Evolutionary conservation across 2,797 vertebrate genomes (phyloP).

Genomic region (Cirrhinus molitorella): DNA sequence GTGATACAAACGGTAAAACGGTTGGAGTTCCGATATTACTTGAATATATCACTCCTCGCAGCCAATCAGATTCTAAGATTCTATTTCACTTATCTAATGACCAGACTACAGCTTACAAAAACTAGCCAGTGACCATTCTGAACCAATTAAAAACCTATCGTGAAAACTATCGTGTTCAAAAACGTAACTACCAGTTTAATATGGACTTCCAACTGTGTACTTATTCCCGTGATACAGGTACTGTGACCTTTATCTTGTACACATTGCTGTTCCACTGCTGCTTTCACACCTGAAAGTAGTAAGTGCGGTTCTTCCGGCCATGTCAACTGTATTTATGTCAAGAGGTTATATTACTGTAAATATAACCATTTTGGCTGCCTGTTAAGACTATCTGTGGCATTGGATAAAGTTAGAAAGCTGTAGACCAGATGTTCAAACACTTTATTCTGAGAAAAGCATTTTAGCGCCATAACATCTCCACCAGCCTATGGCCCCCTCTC

Average conservation of each 20-base stretch:
- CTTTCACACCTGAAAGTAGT: conserved; percentile 19
- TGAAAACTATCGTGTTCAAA: neutral
- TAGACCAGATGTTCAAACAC: conserved; percentile 56
- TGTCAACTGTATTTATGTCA: conserved; percentile 37
- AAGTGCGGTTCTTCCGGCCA: neutral
- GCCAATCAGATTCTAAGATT: too few relatives aligned
- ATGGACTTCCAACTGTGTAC: neutral
- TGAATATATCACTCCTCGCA: too few relatives aligned
- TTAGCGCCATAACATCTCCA: conserved; percentile 23
- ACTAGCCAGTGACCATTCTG: neutral
- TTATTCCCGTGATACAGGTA: neutral
- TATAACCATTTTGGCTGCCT: conserved; percentile 56
- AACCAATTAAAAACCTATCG: conserved; percentile 7
- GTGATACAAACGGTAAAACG: too few relatives aligned
- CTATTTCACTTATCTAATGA: neutral
- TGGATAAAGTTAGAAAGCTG: conserved; percentile 39
- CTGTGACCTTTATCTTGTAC: conserved; percentile 17
- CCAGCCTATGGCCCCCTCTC: conserved; percentile 16
- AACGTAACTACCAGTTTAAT: neutral
- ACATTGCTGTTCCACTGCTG: neutral
- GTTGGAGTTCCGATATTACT: too few relatives aligned
- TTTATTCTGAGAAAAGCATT: conserved; percentile 43
- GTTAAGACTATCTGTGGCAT: conserved; percentile 40
- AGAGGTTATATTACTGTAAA: conserved; percentile 52
- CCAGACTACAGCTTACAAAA: neutral